Base-by-base conservation (phyloP, 2,113 vertebrate species). In the Columbina picui region DNA sequence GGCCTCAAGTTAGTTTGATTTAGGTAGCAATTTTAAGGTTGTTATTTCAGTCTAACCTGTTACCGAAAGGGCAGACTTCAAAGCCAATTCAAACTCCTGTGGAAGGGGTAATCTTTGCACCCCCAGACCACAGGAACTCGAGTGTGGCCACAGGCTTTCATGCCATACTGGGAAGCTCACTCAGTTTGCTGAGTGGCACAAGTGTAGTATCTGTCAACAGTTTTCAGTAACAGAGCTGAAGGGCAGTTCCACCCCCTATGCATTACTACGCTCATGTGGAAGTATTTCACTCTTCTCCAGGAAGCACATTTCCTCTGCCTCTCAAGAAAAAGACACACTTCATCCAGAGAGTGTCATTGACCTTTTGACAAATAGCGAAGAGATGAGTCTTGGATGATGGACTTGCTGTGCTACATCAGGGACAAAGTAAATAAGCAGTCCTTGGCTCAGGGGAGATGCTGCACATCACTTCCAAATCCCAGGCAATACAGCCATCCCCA, bases 341-440 rank as follows among this genome's bases (percentile, higher is more conserved):
- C 43, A 61, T 65, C 18, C 45, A 41, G 55, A 52, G 82, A 68
- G 36, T 55, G 17, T 63, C 84, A 76, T 91, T 95, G 77, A 91
- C 60, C 80, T 96, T 92, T 70, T 81, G 84, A 77, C 27, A 89
- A 65, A 84, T 29, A 87, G 15, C 13, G 53, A 55, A 76, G 52
- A 32, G 19, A 27, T 32, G n/a, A 53, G 30, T 74, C 80, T 86
- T 84, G 71, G 71, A 49, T 39, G n/a, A 26, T 17, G 36, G 50
- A 25, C 59, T 91, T 50, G 38, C n/a, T 74, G 30, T 67, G 36
- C 60, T 77, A 17, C 47, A 43, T 65, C 73, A 86, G 19, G n/a
- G 55, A 20, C 60, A 86, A 77, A 87, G 20, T 55, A 91, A 79
- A 74, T 36, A 73, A 84, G 39, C 45, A 55, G 20, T 14, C 6